Evolutionary conservation across 2,888 invertebrate species (phyloP), one percentile per base, ranked within the genome.

Genomic region (Cosmorhoe ocellata): DNA sequence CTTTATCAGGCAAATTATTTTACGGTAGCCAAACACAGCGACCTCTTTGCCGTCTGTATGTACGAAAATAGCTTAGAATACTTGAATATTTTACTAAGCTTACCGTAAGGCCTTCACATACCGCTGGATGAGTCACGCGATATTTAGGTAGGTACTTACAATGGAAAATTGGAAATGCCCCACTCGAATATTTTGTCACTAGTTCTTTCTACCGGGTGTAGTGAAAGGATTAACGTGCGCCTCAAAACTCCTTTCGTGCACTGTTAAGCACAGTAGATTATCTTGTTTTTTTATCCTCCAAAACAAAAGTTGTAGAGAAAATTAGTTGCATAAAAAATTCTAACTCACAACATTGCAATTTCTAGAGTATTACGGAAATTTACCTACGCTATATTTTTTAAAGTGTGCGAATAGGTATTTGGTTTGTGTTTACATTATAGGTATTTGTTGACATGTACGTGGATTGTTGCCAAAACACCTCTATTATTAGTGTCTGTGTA

Each of bases 391-490:
- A 18, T 13, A 8, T 31, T 42, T 42, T 41, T 42, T 38, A 10
- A 24, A 46, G 14, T 13, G n/a, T 9, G 12, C 36, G 37, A 43
- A 42, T 44, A n/a, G n/a, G n/a, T n/a, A 43, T 53, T 55, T 55
- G 26, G 38, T 28, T 18, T 43, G 22, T 22, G n/a, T 39, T 12
- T 30, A 27, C 13, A 41, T 6, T n/a, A 6, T 7, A 18, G 38
- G 18, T 36, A 41, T 53, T 53, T 71, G 65, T 66, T 68, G 70
- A 67, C 63, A 56, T 63, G 42, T 44, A 49, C 44, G 47, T 80
- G 83, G 81, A 78, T 61, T 45, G 50, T 59, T 61, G 81, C 83
- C 83, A 81, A 69, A 76, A 53, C 63, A 55, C 43, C 49, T 54
- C 59, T 54, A 65, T 78, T 74, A 74, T 75, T 74, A 72, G 79